A percentile compares a stretch with the other conserved stretches of the same genome.
Conservation (phyloP, 2,113 vertebrate genomes). For the Myotis lucifugus region DNA sequence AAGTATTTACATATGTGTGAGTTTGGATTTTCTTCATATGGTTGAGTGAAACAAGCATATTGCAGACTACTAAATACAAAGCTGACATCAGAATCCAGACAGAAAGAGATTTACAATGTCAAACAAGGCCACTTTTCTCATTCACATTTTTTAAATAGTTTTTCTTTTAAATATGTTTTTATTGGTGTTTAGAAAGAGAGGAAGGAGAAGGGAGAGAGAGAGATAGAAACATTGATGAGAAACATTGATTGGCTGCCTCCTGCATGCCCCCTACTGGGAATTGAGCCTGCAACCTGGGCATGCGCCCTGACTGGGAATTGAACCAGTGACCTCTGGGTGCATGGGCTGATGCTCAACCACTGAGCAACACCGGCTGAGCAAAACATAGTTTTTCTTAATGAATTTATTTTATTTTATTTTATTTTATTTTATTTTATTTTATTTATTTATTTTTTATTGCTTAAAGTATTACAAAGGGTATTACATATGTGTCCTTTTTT, state of each 20-base stretch:
- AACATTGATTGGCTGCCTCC: too few relatives aligned
- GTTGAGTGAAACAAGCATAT: neutral
- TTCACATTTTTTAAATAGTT: neutral
- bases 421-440: slow-evolving; percentile 31
- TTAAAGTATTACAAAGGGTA: too few relatives aligned
- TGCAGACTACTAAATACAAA: neutral
- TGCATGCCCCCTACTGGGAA: too few relatives aligned
- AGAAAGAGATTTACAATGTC: neutral
- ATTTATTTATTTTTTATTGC: neutral
- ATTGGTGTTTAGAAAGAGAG: neutral
- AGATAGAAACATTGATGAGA: too few relatives aligned
- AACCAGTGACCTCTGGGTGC: too few relatives aligned
- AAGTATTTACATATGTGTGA: neutral
- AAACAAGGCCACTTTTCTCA: neutral
- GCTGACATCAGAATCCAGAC: neutral
- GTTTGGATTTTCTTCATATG: neutral
- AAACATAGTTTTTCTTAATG: neutral
- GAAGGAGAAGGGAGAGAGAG: too few relatives aligned
- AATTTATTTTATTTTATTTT: neutral
- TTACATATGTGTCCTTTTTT: too few relatives aligned
- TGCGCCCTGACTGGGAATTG: too few relatives aligned
- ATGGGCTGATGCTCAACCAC: too few relatives aligned
- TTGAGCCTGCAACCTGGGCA: too few relatives aligned
- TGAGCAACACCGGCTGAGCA: neutral
- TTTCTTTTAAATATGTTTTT: neutral